phyloP scores from a whole-genome alignment of 2,888 invertebrate genomes.

The Balanococcus diminutus region DNA sequence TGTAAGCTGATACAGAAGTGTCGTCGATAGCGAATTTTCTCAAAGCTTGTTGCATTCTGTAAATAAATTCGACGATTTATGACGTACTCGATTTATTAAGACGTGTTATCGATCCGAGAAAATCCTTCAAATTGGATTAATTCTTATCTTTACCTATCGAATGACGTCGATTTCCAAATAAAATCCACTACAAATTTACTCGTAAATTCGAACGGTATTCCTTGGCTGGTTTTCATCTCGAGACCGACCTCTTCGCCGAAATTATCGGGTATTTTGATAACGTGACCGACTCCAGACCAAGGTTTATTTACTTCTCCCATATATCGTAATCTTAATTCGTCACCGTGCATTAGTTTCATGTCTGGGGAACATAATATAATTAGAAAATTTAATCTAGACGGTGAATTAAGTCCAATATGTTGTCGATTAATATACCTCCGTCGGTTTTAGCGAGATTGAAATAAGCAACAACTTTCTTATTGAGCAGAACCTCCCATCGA shows the following conservation, averaged over 20 bases:
- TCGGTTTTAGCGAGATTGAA: slow-evolving; percentile 97
- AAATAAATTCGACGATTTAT: not conserved
- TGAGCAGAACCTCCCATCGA: slow-evolving; percentile 97
- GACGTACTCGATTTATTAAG: not conserved
- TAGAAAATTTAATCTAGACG: not conserved
- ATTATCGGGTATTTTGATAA: slow-evolving; percentile 94
- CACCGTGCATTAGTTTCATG: slow-evolving; percentile 99
- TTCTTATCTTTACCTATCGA: slow-evolving; percentile 78
- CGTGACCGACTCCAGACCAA: slow-evolving; percentile 98
- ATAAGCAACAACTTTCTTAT: slow-evolving; percentile 97
- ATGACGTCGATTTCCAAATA: slow-evolving; percentile 98
- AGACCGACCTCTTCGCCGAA: slow-evolving; percentile 98
- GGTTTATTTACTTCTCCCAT: slow-evolving; percentile 90
- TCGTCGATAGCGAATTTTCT: slow-evolving; percentile 96
- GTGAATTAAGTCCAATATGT: not conserved
- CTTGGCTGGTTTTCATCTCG: slow-evolving; percentile 89
- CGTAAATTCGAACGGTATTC: slow-evolving; percentile 91
- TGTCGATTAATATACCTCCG: slow-evolving; percentile 66
- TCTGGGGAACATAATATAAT: slow-evolving; percentile 64
- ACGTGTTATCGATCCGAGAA: not conserved
- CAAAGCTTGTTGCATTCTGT: slow-evolving; percentile 91
- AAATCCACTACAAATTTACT: slow-evolving; percentile 98
- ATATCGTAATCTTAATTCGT: slow-evolving; percentile 91
- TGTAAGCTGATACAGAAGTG: slow-evolving; percentile 94
- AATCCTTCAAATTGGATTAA: not conserved